Conservation (phyloP, 2,888 invertebrate genomes). For the Agriopis aurantiaria region DNA sequence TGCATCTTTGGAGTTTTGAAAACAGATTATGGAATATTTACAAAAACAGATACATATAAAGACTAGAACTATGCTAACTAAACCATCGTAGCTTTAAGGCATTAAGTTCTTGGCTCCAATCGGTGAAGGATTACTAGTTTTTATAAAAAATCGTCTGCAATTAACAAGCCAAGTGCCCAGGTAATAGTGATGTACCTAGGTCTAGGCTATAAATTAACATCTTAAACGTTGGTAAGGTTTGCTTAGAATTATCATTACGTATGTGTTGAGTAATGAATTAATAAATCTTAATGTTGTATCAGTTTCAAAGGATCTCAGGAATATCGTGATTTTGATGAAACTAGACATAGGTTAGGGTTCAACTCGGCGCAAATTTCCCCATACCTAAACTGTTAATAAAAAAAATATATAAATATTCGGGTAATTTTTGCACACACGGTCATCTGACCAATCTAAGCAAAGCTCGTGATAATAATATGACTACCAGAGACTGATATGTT, state of each 20-base stretch:
- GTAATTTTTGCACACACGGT: too few species aligned
- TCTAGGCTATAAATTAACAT: constrained; percentile 17
- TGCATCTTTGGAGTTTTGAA: not conserved
- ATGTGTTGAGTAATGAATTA: not conserved
- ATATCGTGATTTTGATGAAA: not conserved
- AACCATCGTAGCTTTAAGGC: constrained; percentile 23
- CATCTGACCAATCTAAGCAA: too few species aligned
- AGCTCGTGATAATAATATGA: too few species aligned
- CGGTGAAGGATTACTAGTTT: constrained; percentile 33
- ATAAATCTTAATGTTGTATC: constrained; percentile 11
- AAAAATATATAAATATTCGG: too few species aligned
- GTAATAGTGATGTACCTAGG: not conserved
- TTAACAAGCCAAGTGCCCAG: constrained; percentile 11
- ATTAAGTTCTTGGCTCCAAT: constrained; percentile 37
- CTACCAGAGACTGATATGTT: too few species aligned
- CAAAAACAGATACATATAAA: too few species aligned
- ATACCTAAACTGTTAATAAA: too few species aligned
- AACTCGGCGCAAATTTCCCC: too few species aligned
- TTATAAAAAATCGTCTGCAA: constrained; percentile 28
- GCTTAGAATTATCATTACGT: constrained; percentile 1
- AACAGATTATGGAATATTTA: too few species aligned
- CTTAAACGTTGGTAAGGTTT: not conserved
- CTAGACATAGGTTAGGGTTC: not conserved
- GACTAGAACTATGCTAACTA: not conserved
- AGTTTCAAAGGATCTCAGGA: constrained; percentile 16